Evolutionary conservation across 1,140 invertebrate species (phyloP).

Genomic region (Spodoptera frugiperda): DNA sequence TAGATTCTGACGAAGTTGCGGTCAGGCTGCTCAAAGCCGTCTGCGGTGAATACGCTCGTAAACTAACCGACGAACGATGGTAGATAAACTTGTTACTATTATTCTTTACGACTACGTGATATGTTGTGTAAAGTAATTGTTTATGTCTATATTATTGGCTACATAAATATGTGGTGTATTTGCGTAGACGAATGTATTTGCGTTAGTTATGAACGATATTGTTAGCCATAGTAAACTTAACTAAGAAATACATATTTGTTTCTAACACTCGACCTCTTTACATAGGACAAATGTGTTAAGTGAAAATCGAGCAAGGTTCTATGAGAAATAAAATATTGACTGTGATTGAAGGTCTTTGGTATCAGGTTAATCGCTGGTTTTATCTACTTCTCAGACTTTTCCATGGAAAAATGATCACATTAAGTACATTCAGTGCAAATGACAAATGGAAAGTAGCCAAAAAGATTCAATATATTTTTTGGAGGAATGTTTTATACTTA

Average conservation of each 20-base stretch:
- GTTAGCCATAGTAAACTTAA: slow-evolving; percentile 21
- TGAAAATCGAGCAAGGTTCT: slow-evolving; percentile 21
- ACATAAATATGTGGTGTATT: slow-evolving; percentile 18
- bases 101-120: slow-evolving; percentile 4
- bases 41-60: slow-evolving; percentile 9
- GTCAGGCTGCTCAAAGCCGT: slow-evolving; percentile 24
- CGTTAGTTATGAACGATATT: slow-evolving; percentile 10
- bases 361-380: background rate
- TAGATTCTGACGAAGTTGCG: slow-evolving; percentile 9
- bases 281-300: background rate
- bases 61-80: background rate
- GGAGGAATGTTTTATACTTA: no score
- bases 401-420: no score
- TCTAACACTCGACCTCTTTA: slow-evolving; percentile 31
- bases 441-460: no score
- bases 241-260: slow-evolving; percentile 23
- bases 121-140: slow-evolving; percentile 28
- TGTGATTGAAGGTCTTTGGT: background rate
- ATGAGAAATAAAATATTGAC: background rate
- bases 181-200: slow-evolving; percentile 5
- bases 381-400: no score
- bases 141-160: slow-evolving; percentile 24
- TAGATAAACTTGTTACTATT: slow-evolving; percentile 7
- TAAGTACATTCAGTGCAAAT: no score
- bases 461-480: no score